Conservation (phyloP, 92 coral and sea anemone species). For the Desmophyllum pertusum region DNA sequence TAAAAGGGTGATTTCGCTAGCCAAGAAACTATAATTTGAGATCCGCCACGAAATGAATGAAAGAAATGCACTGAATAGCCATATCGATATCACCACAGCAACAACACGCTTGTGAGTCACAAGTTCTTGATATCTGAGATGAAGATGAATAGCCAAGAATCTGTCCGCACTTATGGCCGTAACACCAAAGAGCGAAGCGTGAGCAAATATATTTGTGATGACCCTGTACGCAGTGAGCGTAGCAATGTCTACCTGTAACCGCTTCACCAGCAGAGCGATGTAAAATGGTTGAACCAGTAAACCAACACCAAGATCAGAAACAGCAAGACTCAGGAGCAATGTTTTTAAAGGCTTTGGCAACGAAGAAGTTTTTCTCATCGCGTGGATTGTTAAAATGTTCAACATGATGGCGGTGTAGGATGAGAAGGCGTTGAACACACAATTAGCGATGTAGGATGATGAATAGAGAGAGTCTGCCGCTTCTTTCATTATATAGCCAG, state of each 20-base stretch:
- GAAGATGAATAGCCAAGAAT: slow-evolving; percentile 17
- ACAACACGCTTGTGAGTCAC: slow-evolving; percentile 22
- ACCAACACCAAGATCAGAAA: slow-evolving; percentile 22
- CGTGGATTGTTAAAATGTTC: slow-evolving; percentile 9
- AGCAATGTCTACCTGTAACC: too few species aligned
- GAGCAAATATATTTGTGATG: too few species aligned
- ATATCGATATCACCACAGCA: slow-evolving; percentile 1
- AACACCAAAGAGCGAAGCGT: slow-evolving; percentile 3
- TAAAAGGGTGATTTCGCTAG: too few species aligned
- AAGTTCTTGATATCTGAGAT: slow-evolving; percentile 23
- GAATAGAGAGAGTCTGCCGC: too few species aligned
- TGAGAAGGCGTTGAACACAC: not conserved
- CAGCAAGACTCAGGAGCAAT: slow-evolving; percentile 28
- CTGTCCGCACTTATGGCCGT: slow-evolving; percentile 18
- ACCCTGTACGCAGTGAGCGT: too few species aligned
- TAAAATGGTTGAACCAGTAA: slow-evolving; percentile 17
- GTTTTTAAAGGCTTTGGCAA: slow-evolving; percentile 15
- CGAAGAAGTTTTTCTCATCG: slow-evolving; percentile 9
- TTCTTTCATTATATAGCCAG: too few species aligned
- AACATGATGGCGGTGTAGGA: slow-evolving; percentile 1
- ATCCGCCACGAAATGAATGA: not conserved
- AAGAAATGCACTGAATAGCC: not conserved
- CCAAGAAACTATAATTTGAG: too few species aligned
- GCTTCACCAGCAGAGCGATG: too few species aligned
- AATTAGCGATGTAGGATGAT: slow-evolving; percentile 10